phyloP scores from a whole-genome alignment of 2,797 vertebrate genomes.

The Otolemur crassicaudatus region DNA sequence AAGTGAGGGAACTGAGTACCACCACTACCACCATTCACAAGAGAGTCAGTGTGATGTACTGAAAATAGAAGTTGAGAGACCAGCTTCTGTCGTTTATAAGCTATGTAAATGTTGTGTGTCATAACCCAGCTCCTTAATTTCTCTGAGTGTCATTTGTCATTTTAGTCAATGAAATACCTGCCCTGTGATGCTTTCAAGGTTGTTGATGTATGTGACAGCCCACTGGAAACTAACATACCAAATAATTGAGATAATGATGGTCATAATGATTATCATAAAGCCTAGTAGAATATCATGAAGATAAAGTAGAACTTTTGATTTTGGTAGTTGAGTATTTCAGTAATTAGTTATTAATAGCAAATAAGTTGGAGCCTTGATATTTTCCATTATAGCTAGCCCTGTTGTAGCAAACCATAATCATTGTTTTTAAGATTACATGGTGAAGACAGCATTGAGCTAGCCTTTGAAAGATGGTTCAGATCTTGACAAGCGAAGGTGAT shows the following conservation, averaged over 20 bases:
- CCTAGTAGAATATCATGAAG: slow-evolving; percentile 2
- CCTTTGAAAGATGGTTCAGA: slow-evolving; percentile 47
- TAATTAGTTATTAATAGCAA: slow-evolving; percentile 32
- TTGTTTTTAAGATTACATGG: slow-evolving; percentile 27
- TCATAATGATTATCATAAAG: not conserved
- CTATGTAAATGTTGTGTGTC: not conserved
- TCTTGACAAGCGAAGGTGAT: slow-evolving; percentile 13
- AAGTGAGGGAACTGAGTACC: not conserved
- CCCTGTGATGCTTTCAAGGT: not conserved
- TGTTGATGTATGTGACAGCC: not conserved
- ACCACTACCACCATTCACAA: not conserved
- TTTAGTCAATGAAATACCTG: slow-evolving; percentile 20
- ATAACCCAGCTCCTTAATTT: not conserved
- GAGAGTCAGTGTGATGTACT: not conserved
- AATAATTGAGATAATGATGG: slow-evolving; percentile 25
- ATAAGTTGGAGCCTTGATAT: not conserved
- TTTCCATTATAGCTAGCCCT: slow-evolving; percentile 21
- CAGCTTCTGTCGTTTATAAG: not conserved
- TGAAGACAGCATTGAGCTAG: slow-evolving; percentile 28
- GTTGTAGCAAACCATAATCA: not conserved
- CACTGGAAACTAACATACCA: slow-evolving; percentile 15
- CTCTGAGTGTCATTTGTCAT: not conserved
- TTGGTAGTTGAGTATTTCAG: slow-evolving; percentile 42
- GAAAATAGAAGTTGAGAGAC: not conserved
- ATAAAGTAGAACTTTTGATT: slow-evolving; percentile 41